Evolutionary conservation across 1,140 invertebrate species (phyloP).

Genomic region (Aricia agestis): DNA sequence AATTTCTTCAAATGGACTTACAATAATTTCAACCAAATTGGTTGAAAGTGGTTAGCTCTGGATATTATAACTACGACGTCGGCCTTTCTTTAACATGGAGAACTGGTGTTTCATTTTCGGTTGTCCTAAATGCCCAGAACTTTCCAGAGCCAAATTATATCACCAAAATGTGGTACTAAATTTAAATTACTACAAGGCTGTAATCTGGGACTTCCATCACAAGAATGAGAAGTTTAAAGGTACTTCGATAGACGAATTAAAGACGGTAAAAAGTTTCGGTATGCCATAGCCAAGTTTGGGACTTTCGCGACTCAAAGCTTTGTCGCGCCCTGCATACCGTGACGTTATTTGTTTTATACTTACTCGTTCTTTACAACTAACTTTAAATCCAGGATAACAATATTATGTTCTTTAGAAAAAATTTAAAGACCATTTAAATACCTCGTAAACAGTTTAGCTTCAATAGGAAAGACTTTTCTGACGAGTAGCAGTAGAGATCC

Average conservation of each 20-base stretch:
- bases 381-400: constrained; percentile 45
- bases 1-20: neutral
- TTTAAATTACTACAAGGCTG: too few species aligned
- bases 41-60: neutral
- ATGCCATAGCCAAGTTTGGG: constrained; percentile 32
- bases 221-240: neutral
- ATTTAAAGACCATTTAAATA: too few species aligned
- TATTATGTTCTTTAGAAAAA: too few species aligned
- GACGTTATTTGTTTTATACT: constrained; percentile 51
- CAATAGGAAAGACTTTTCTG: too few species aligned
- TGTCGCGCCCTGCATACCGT: constrained; percentile 44
- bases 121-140: too few species aligned
- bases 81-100: too few species aligned
- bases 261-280: constrained; percentile 40
- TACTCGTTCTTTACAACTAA: constrained; percentile 39
- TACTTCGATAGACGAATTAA: constrained; percentile 42
- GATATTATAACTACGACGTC: neutral
- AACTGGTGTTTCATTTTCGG: too few species aligned
- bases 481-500: too few species aligned
- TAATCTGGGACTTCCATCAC: too few species aligned
- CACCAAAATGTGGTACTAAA: too few species aligned
- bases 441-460: too few species aligned
- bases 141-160: too few species aligned
- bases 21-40: neutral
- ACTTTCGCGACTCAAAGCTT: constrained; percentile 45